Conservation (phyloP, 92 coral and sea anemone genomes). For the Bergia puertoricense region DNA sequence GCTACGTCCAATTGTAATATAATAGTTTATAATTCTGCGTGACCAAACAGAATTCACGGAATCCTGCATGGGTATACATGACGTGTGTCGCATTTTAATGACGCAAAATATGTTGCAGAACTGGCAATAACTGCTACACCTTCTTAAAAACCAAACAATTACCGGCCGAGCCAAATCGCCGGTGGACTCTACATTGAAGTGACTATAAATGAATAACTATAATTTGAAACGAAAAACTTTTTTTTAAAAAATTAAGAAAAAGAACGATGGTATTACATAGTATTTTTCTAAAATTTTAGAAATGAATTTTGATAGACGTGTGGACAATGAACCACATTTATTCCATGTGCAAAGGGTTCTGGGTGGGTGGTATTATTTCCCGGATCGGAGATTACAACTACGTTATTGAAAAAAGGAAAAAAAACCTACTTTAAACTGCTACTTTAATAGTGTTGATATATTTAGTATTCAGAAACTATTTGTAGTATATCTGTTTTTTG, state of each 20-base stretch:
- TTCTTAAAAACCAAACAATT: background rate
- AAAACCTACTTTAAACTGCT: too few species aligned
- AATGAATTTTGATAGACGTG: too few species aligned
- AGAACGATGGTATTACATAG: background rate
- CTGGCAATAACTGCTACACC: background rate
- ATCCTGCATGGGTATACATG: too few species aligned
- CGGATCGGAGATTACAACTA: background rate
- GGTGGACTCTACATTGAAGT: background rate
- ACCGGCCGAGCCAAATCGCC: too few species aligned
- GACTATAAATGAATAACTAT: background rate
- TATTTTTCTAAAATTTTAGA: background rate
- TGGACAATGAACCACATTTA: background rate
- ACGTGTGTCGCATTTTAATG: too few species aligned
- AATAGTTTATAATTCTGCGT: too few species aligned
- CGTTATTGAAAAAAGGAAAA: background rate
- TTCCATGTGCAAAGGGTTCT: background rate
- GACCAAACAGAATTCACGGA: background rate
- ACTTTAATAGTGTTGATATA: background rate
- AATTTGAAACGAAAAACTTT: background rate
- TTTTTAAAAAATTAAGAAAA: too few species aligned
- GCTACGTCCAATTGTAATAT: too few species aligned
- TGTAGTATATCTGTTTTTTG: too few species aligned
- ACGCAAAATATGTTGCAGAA: background rate
- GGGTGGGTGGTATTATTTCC: background rate
- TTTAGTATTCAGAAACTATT: too few species aligned